Base-by-base conservation (phyloP, 2,113 vertebrate species). In the Malurus cyaneus region DNA sequence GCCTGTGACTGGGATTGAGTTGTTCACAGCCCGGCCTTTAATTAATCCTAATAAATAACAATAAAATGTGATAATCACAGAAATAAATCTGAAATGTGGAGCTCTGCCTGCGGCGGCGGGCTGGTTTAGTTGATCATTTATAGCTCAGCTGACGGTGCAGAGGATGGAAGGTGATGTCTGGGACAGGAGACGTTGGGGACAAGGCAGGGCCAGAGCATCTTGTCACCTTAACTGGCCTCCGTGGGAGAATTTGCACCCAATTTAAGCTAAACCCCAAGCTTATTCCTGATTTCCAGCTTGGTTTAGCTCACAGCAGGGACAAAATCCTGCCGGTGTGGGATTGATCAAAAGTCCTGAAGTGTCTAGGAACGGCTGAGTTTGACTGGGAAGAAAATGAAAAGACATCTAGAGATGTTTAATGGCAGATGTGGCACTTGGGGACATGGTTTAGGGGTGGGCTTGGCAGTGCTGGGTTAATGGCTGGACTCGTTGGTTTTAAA, bases 11-110 rank as follows among this genome's bases (percentile, higher is more conserved):
- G 36, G 87, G 94, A 96, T 93, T 95, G 93, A 96, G 90, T 56
- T 89, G 93, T 95, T 96, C 76, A 29, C 82, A 84, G 67, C 89
- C 72, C 1, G 0, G 85, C 88, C 93, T 95, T 94, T 96, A 97
- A 97, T 97, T 96, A 97, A 97, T 96, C 90, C 86, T 95, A 95
- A 96, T 97, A 96, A 96, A 97, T 96, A 97, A 95, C 96, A 96
- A 97, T 97, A 96, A 96, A 94, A 96, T 34, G 93, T 36, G 94
- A 88, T 95, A 95, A 94, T 96, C 94, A 94, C 88, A 92, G 95
- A 94, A 93, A 97, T 97, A 96, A 96, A 96, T 97, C 95, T 93
- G 80, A 39, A 69, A 71, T 80, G 93, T 44, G 88, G 61, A 83
- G 88, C 89, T 95, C 42, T 88, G 95, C 96, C 93, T 88, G 59